A percentile compares a stretch with the other conserved stretches of the same genome.
These are phyloP conservation scores for Chalcis sispes DNA, from an alignment of 2,888 invertebrate species.

Conservation along the genomic window DNA sequence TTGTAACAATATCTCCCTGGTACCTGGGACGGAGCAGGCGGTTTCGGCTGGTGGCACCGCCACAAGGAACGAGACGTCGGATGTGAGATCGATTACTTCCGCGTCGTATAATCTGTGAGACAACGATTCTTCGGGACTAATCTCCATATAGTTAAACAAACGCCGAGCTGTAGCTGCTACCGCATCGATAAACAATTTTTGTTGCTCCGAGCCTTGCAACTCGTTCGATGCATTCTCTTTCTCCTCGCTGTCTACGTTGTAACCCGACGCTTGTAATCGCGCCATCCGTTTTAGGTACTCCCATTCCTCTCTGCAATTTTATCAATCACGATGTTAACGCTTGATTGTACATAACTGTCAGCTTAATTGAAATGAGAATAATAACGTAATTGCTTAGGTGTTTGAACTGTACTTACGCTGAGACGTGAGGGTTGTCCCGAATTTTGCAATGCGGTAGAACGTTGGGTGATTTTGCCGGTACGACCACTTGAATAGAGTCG, in stretches of 20 bases:
- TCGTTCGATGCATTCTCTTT: constrained; percentile 71
- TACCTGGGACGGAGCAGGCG: constrained; percentile 93
- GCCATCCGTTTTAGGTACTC: constrained; percentile 85
- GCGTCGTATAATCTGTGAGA: constrained; percentile 92
- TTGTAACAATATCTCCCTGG: constrained; percentile 89
- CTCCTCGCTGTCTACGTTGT: constrained; percentile 65
- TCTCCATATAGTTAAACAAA: constrained; percentile 89
- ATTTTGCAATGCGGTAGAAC: constrained; percentile 96
- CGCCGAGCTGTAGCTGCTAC: constrained; percentile 85
- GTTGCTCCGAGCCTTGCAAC: constrained; percentile 81
- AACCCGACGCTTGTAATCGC: constrained; percentile 69
- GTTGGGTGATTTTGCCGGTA: constrained; percentile 94
- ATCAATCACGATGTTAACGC: no score
- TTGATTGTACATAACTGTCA: no score
- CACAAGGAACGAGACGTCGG: constrained; percentile 93
- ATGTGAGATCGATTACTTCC: constrained; percentile 94
- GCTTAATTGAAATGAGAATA: no score
- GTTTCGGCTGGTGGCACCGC: constrained; percentile 94
- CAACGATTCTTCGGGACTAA: constrained; percentile 82
- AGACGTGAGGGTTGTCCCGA: constrained; percentile 96
- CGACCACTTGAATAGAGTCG: constrained; percentile 94
- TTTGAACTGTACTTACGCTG: constrained; percentile 82
- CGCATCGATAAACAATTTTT: constrained; percentile 87
- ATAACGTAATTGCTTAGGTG: background rate
- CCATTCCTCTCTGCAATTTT: constrained; percentile 91